Evolutionary conservation across 2,888 invertebrate genomes (phyloP).

Genomic region (Abrostola tripartita): DNA sequence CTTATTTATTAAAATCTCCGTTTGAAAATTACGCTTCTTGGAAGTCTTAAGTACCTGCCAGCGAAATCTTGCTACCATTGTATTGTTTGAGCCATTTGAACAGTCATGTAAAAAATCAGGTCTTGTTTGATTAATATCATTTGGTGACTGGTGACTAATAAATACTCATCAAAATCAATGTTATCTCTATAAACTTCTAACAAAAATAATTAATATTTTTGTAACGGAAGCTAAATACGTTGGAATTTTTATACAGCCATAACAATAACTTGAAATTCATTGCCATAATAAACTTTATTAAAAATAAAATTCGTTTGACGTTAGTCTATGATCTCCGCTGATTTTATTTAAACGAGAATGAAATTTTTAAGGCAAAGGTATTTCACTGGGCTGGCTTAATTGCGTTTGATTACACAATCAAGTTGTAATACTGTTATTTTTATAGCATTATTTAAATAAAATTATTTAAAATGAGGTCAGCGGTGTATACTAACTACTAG

Average conservation of each 20-base stretch:
- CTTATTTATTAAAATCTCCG: background rate
- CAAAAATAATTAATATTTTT: background rate
- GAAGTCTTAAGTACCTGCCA: slow-evolving; percentile 18
- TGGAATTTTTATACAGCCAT: slow-evolving; percentile 15
- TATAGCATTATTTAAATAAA: slow-evolving; percentile 27
- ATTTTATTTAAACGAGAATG: slow-evolving; percentile 17
- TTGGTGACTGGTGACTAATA: slow-evolving; percentile 2
- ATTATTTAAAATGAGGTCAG: slow-evolving; percentile 67
- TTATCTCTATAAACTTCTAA: background rate
- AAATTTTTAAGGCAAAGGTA: slow-evolving; percentile 26
- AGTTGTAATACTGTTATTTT: slow-evolving; percentile 17
- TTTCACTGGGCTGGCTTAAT: slow-evolving; percentile 22
- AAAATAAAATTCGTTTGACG: background rate
- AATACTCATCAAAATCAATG: background rate
- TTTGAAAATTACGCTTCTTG: slow-evolving; percentile 16
- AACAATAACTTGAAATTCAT: slow-evolving; percentile 20
- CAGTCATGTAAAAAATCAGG: slow-evolving; percentile 10
- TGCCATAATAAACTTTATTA: slow-evolving; percentile 5
- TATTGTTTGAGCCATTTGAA: slow-evolving; percentile 18
- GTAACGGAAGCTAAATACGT: background rate
- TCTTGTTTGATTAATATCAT: slow-evolving; percentile 1
- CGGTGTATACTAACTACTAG: slow-evolving; percentile 65
- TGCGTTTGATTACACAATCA: slow-evolving; percentile 18
- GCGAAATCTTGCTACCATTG: slow-evolving; percentile 3
- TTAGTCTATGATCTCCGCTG: slow-evolving; percentile 9